phyloP scores from a whole-genome alignment of 2,797 vertebrate genomes.

The Oreortyx pictus region DNA sequence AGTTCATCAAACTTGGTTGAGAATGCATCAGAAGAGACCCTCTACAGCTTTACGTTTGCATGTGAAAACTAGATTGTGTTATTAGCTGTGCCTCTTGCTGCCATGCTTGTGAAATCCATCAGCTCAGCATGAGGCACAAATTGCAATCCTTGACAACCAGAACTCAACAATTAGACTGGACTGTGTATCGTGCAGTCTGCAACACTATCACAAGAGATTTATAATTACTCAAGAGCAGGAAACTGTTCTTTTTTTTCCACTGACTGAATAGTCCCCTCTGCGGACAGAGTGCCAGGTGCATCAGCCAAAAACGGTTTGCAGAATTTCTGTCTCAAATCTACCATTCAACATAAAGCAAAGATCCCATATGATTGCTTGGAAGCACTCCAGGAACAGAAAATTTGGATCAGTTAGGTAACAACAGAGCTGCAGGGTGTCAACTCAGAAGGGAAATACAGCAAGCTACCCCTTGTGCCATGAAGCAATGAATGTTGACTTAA shows the following conservation, averaged over 20 bases:
- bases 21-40: background rate
- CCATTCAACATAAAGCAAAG: background rate
- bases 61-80: background rate
- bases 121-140: background rate
- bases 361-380: background rate
- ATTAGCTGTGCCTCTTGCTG: background rate
- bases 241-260: background rate
- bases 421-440: background rate
- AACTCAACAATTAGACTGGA: background rate
- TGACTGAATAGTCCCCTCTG: background rate
- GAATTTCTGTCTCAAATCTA: background rate
- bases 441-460: background rate
- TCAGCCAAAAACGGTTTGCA: background rate
- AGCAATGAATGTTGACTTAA: background rate
- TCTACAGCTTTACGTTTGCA: background rate
- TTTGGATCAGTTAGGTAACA: background rate
- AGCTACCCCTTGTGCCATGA: background rate
- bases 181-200: background rate
- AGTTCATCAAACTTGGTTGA: background rate
- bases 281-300: background rate
- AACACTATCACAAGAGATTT: background rate
- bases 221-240: background rate
- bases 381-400: background rate
- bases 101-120: background rate
- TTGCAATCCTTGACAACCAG: background rate